These are phyloP conservation scores for Thalassophryne amazonica DNA, from an alignment of 2,797 vertebrate species.

Conservation along the genomic window DNA sequence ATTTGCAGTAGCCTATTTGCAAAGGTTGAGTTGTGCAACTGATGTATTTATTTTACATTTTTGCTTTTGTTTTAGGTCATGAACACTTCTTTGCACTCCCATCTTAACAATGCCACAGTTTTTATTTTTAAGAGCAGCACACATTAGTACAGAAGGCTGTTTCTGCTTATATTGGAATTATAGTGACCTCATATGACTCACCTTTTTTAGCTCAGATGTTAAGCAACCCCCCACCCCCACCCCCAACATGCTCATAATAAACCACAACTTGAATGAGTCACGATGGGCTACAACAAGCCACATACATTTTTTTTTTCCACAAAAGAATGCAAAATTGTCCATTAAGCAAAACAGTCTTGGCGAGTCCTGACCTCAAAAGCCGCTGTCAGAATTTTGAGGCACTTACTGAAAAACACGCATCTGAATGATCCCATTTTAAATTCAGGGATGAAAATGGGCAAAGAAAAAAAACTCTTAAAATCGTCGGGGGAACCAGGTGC, in stretches of 20 bases:
- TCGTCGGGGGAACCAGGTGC: too few species aligned
- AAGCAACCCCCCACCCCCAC: slow-evolving; percentile 33
- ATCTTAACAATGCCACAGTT: slow-evolving; percentile 21
- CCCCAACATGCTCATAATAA: slow-evolving; percentile 31
- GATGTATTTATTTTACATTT: background rate
- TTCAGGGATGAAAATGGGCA: too few species aligned
- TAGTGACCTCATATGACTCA: slow-evolving; percentile 38
- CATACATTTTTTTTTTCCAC: too few species aligned
- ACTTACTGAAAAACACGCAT: too few species aligned
- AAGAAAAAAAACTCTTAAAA: too few species aligned
- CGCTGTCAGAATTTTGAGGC: background rate
- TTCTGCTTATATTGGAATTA: slow-evolving; percentile 17
- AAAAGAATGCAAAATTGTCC: background rate
- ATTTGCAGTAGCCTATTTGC: slow-evolving; percentile 39
- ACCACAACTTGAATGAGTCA: slow-evolving; percentile 28
- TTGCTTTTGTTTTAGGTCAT: background rate
- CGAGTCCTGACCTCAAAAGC: background rate
- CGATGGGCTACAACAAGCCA: slow-evolving; percentile 13
- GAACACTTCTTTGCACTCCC: background rate
- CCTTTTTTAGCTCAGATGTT: slow-evolving; percentile 24
- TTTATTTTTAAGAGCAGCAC: slow-evolving; percentile 37
- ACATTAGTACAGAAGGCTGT: slow-evolving; percentile 50
- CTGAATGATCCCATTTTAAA: too few species aligned
- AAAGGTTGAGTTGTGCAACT: slow-evolving; percentile 8
- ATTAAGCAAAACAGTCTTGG: background rate